A percentile compares a stretch with the other conserved stretches of the same genome.
These are phyloP conservation scores for Eupeodes luniger DNA, from an alignment of 2,888 invertebrate species.

Conservation along the genomic window DNA sequence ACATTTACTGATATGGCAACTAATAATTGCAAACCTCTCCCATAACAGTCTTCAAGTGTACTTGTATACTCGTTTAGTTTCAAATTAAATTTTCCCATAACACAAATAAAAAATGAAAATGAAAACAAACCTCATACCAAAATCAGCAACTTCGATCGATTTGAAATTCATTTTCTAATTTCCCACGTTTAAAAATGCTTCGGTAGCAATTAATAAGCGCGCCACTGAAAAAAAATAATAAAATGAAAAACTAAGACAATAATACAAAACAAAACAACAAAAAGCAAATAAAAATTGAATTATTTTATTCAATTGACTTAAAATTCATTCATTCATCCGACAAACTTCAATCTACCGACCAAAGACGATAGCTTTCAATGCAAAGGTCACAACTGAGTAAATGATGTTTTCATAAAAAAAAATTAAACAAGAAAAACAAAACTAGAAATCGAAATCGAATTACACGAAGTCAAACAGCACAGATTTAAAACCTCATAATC, in stretches of 20 bases:
- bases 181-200: slow-evolving; percentile 64
- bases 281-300: slow-evolving; percentile 55
- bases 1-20: slow-evolving; percentile 36
- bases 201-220: slow-evolving; percentile 54
- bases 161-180: slow-evolving; percentile 69
- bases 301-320: slow-evolving; percentile 58
- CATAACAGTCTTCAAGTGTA: slow-evolving; percentile 50
- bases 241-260: too few relatives aligned
- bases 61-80: not conserved
- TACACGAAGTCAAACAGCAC: slow-evolving; percentile 22
- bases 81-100: slow-evolving; percentile 60
- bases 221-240: slow-evolving; percentile 16
- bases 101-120: not conserved
- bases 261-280: not conserved
- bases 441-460: slow-evolving; percentile 26
- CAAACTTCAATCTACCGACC: too few relatives aligned
- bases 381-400: slow-evolving; percentile 43
- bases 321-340: slow-evolving; percentile 14
- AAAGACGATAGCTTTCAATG: slow-evolving; percentile 36
- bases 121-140: slow-evolving; percentile 3
- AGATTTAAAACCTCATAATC: slow-evolving; percentile 60
- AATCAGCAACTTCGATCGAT: slow-evolving; percentile 60
- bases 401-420: slow-evolving; percentile 17
- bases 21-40: slow-evolving; percentile 45
- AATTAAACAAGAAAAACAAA: not conserved